Evolutionary conservation across 2,888 invertebrate species (phyloP), one percentile per base, ranked within the genome.

Genomic region (Tetanocera ferruginea): DNA sequence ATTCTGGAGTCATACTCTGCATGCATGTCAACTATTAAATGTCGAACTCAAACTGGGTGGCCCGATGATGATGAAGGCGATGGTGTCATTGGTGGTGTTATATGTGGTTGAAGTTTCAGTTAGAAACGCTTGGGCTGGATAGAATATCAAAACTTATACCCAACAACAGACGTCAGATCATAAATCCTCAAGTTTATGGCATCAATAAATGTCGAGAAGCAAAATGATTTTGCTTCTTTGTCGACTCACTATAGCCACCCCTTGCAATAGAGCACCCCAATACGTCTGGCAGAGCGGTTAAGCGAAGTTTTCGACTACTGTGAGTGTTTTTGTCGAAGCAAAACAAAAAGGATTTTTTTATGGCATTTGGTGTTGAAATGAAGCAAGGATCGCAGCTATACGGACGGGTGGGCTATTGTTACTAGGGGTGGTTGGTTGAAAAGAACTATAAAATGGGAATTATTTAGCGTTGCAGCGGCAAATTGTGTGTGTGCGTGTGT

Each of bases 161-260:
- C 28, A 62, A 31, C 28, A 62, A 31, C 64, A 66, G 75, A 37
- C 43, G 71, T 69, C 60, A 52, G 76, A 71, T 79, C 89, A 89
- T 89, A 89, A 89, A 89, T 89, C 88, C 86, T 88, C 85, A 86
- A 88, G 85, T 89, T 89, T 89, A 89, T 89, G 87, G 87, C 88
- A 89, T 88, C 89, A 88, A 89, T 89, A 88, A 89, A 89, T 88
- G 89, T 89, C 89, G 86, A 85, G 85, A 85, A 84, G 85, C 86
- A 87, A 87, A 86, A 87, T 86, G 85, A 86, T 86, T 87, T 87
- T 86, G 85, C 86, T 78, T 75, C 75, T 78, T 77, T 75, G 78
- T 76, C 78, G 78, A 72, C 78, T 75, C 51, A 67, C 71, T 64
- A 34, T 71, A 37, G 57, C 69, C 37, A 25, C 64, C 23, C 81